Evolutionary conservation across 2,888 invertebrate genomes (phyloP).

Genomic region (Lysandra coridon): DNA sequence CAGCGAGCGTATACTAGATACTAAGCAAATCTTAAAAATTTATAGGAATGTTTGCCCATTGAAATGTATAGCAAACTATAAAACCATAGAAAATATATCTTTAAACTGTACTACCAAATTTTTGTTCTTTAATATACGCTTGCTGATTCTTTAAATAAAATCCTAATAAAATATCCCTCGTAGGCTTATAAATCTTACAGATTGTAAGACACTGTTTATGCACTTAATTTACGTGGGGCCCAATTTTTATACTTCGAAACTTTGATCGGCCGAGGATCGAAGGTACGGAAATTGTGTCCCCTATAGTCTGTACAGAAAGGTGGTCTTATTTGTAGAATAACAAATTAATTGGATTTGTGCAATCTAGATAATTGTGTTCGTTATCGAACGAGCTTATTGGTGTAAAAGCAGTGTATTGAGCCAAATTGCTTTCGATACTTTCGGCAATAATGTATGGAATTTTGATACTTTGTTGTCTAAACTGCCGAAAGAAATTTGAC

Average conservation of each 20-base stretch:
- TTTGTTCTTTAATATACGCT: not conserved
- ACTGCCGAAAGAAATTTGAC: not conserved
- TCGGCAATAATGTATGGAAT: not conserved
- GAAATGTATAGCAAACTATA: not conserved
- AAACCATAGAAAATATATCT: not conserved
- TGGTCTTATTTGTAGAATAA: conserved; percentile 35
- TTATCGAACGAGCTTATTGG: conserved; percentile 27
- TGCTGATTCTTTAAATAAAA: not conserved
- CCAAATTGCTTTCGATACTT: not conserved
- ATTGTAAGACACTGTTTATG: not conserved
- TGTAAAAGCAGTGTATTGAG: not conserved
- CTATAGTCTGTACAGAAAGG: conserved; percentile 33
- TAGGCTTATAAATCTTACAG: not conserved
- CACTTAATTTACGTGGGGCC: not conserved
- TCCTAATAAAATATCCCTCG: not conserved
- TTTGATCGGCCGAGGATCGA: not conserved
- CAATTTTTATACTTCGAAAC: not conserved
- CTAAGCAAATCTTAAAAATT: not conserved
- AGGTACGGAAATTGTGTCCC: not conserved
- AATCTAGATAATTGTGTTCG: conserved; percentile 56
- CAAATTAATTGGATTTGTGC: conserved; percentile 62
- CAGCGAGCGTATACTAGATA: not conserved
- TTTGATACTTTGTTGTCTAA: not conserved
- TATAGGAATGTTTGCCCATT: not conserved
- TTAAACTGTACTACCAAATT: not conserved